Evolutionary conservation across 2,113 vertebrate species (phyloP).

Genomic region (Anser cygnoides): DNA sequence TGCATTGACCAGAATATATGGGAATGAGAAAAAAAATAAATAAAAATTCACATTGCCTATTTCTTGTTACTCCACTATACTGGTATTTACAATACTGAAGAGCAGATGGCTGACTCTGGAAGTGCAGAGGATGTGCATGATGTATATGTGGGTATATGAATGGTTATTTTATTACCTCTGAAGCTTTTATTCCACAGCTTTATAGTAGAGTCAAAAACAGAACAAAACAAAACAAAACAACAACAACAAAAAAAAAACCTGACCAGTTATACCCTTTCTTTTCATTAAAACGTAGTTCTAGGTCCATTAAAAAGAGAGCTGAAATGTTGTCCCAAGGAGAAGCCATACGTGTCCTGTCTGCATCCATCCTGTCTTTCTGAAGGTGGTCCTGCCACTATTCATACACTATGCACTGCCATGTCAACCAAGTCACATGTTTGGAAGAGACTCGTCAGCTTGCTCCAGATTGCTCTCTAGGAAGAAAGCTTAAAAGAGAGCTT

Average conservation of each 20-base stretch:
- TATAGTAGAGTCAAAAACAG: too few species aligned
- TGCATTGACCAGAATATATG: not conserved
- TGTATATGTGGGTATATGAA: accelerated
- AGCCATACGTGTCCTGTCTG: not conserved
- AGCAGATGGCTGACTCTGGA: not conserved
- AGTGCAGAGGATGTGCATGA: accelerated
- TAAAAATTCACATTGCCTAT: not conserved
- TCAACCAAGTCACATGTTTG: not conserved
- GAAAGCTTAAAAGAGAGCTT: not conserved
- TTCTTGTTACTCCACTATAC: not conserved
- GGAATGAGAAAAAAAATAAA: not conserved
- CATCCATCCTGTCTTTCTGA: not conserved
- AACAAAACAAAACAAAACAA: too few species aligned
- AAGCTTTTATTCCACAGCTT: not conserved
- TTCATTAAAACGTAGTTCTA: not conserved
- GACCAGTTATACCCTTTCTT: not conserved
- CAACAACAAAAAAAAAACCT: too few species aligned
- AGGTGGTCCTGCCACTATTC: not conserved
- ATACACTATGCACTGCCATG: accelerated
- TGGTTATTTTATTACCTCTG: not conserved
- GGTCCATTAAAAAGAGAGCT: not conserved
- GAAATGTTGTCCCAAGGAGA: not conserved
- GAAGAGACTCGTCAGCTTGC: not conserved
- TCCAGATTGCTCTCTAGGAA: not conserved
- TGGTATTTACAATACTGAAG: not conserved